Base-by-base conservation (phyloP, 2,888 invertebrate species). In the Diarsia dahlii region DNA sequence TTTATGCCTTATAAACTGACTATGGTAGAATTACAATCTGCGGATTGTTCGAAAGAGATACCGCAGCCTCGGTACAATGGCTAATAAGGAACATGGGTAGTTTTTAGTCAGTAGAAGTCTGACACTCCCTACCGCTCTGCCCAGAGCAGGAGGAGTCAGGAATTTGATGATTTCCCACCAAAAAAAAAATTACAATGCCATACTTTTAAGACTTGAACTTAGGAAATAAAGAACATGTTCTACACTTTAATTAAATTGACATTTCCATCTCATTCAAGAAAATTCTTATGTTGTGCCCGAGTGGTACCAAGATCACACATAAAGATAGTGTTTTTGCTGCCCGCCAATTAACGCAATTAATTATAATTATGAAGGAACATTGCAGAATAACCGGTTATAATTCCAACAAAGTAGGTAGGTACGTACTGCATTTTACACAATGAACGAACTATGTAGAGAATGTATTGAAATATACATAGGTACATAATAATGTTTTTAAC, bases 291-390 rank as follows among this genome's bases (percentile, higher is more conserved):
- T 28, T 34, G 10, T 52, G 4, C 13, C 10, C 18, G 13, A 45
- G 39, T 63, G 54, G 20, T 64, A 20, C 15, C 13, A 56, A 68
- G 79, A 69, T 54, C 79, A 78, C 71, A 80, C 71, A 78, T 60
- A 62, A 78, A 58, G 64, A 52, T 68, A 39, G 10, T 68, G 65
- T 74, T 84, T 72, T 65, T 62, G 28, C 68, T 62, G 68, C 34
- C 9, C 20, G 28, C 45, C 54, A 84, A 81, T 80, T 84, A 80
- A 67, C 66, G 63, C 66, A 79, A 84, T 80, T 80, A 58, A 67
- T 78, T 65, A 64, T 60, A 60, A 69, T 60, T 69, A 70, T 60
- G 50, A 34, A 34, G 46, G 23, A 76, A 13, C n/a, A 75, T 54
- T 76, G 62, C 28, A 52, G 56, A 46, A 13, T 48, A 66, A 76